Base-by-base conservation (phyloP, 2,888 invertebrate genomes). In the Athetis lepigone region DNA sequence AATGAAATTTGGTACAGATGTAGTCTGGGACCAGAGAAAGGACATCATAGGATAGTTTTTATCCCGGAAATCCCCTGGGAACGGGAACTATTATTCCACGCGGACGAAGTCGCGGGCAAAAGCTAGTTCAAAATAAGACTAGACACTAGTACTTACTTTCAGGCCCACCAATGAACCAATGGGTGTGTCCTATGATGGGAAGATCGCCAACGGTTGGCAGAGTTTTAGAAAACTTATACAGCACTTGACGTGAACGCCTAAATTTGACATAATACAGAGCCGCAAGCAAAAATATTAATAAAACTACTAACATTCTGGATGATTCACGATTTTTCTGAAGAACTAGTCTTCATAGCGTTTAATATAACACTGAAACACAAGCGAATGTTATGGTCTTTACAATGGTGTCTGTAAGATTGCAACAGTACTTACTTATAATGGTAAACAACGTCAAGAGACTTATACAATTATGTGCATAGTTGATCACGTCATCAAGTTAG, bases 101-200 rank as follows among this genome's bases (percentile, higher is more conserved):
- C n/a, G n/a, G n/a, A n/a, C n/a, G n/a, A n/a, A n/a, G n/a, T n/a
- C n/a, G n/a, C n/a, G n/a, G n/a, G n/a, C n/a, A n/a, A n/a, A n/a
- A n/a, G n/a, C n/a, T n/a, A n/a, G n/a, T n/a, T n/a, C n/a, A n/a
- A n/a, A n/a, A n/a, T n/a, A n/a, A n/a, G n/a, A n/a, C n/a, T 27
- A 7, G 23, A 2, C 16, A 69, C 8, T 33, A 7, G 19, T 19
- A 70, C 91, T 90, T 77, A 92, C 92, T 88, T 86, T 92, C 91
- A 29, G 92, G 89, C 0, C 91, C 91, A 33, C 92, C 92, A 16
- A 92, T 82, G 55, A 92, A 92, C 90, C 88, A 92, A 73, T 90
- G 92, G 0, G 89, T 87, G 39, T 92, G 91, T 27, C 92, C 92
- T 16, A 93, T 50, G 4, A 92, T 55, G 0, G 92, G 92, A 2